Evolutionary conservation across 2,888 invertebrate species (phyloP).

Genomic region (Conomelus anceps): DNA sequence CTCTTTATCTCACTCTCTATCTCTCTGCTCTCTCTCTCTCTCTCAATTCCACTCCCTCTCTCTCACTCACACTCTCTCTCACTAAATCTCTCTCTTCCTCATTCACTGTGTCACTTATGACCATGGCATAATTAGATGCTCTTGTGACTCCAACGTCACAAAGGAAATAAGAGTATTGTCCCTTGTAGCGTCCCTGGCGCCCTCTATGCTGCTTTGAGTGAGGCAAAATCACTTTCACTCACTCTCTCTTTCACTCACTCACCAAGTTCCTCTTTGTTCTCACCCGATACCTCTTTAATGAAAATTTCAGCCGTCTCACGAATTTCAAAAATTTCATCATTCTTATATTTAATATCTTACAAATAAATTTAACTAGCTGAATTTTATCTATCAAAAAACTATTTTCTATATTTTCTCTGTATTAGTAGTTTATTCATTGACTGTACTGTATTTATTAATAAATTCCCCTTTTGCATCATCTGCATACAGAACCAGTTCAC

Average conservation of each 20-base stretch:
- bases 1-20: neutral
- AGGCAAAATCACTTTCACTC: neutral
- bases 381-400: no score
- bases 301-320: neutral
- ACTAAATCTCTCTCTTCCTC: slow-evolving; percentile 20
- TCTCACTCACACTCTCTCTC: slow-evolving; percentile 20
- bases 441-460: no score
- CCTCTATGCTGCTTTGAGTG: neutral
- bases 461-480: no score
- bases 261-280: neutral
- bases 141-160: neutral
- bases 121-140: neutral
- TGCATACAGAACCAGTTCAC: no score
- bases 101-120: slow-evolving; percentile 12
- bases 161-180: neutral
- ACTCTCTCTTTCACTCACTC: neutral
- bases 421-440: no score
- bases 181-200: neutral
- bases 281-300: neutral
- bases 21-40: neutral
- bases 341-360: no score
- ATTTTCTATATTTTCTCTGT: no score
- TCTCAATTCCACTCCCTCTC: neutral
- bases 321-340: neutral
- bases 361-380: no score